These are phyloP conservation scores for Antedon mediterranea DNA, from an alignment of 53 echinoderm and acorn worm genomes.

Conservation along the genomic window DNA sequence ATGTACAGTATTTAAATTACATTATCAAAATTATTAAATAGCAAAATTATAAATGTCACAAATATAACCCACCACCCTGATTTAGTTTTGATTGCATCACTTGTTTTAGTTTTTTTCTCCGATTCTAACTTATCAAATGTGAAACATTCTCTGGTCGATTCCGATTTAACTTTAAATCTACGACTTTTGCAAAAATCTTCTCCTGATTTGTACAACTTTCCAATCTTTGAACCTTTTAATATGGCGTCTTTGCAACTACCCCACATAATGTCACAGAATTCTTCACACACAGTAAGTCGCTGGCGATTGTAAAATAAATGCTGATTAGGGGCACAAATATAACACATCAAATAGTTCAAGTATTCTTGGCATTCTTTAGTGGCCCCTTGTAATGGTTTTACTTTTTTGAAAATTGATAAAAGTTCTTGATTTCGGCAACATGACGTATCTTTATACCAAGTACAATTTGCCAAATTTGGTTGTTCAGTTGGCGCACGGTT, in stretches of 20 bases:
- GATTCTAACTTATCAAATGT: not conserved
- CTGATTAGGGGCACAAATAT: constrained; percentile 86
- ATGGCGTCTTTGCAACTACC: constrained; percentile 55
- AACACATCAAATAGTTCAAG: constrained; percentile 93
- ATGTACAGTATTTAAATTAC: too few relatives aligned
- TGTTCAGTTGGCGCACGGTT: constrained; percentile 77
- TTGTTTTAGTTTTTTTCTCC: not conserved
- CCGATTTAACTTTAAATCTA: constrained; percentile 39
- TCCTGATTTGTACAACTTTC: constrained; percentile 49
- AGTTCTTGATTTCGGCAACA: constrained; percentile 90
- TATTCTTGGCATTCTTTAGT: constrained; percentile 54
- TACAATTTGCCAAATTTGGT: constrained; percentile 83
- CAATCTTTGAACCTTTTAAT: constrained; percentile 69
- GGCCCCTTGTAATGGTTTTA: constrained; percentile 78
- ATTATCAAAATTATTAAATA: too few relatives aligned
- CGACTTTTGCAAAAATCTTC: constrained; percentile 69
- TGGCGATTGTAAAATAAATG: constrained; percentile 58
- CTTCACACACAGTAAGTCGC: constrained; percentile 62
- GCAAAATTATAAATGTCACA: too few relatives aligned
- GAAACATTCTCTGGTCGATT: constrained; percentile 34
- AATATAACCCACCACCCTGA: too few relatives aligned
- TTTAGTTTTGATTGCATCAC: not conserved
- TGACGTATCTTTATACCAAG: constrained; percentile 67
- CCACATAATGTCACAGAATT: constrained; percentile 64
- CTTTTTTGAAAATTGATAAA: constrained; percentile 65